A percentile compares a stretch with the other conserved stretches of the same genome.
Conservation (phyloP, 2,113 vertebrate species). For the Gopherus flavomarginatus region DNA sequence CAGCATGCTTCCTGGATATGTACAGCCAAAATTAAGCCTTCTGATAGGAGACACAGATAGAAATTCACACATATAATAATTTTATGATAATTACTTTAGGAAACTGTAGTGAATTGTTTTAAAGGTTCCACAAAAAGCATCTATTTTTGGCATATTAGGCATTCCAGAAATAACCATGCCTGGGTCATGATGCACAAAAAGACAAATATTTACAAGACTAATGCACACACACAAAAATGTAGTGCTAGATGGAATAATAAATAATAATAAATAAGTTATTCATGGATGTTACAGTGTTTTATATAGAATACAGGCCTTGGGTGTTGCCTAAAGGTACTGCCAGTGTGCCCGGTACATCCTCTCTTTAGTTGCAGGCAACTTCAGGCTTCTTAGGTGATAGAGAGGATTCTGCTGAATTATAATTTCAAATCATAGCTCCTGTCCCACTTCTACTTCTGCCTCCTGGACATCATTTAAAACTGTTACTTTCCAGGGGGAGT, state of each 20-base stretch:
- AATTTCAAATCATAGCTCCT: neutral
- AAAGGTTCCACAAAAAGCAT: neutral
- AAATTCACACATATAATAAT: conserved; percentile 19
- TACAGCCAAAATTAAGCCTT: conserved; percentile 18
- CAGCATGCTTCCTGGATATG: neutral
- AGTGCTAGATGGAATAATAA: neutral
- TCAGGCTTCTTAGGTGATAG: neutral
- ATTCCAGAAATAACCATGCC: neutral
- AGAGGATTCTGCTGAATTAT: conserved; percentile 23
- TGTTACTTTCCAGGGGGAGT: conserved; percentile 8
- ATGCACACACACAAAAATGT: conserved; percentile 1
- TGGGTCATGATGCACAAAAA: neutral
- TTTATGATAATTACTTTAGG: conserved; percentile 14
- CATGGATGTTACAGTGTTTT: neutral
- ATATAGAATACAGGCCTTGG: neutral
- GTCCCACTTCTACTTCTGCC: conserved; percentile 10
- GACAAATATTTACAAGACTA: neutral
- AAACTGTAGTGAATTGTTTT: neutral
- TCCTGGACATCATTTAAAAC: neutral
- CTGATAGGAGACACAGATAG: neutral
- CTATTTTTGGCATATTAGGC: neutral
- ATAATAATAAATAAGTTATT: conserved; percentile 8
- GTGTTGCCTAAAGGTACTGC: neutral
- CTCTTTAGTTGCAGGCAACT: conserved; percentile 4
- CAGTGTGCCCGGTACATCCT: fast-evolving